Conservation (phyloP, 1,140 invertebrate genomes). For the Pseudoatta argentina region DNA sequence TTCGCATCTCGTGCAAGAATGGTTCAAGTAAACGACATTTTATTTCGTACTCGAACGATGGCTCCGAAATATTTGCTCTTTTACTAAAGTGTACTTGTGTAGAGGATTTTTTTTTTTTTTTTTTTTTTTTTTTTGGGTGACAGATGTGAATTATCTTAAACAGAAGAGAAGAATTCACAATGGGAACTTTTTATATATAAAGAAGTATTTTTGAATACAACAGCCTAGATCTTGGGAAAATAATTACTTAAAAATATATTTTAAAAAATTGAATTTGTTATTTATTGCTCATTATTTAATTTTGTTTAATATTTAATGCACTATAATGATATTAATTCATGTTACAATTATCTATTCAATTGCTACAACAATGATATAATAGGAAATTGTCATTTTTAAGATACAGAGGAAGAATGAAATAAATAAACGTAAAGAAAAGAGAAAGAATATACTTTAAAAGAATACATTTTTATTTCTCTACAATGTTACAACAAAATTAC, state of each 20-base stretch:
- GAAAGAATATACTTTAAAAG: no score
- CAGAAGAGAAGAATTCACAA: neutral
- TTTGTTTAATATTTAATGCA: neutral
- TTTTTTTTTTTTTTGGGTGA: neutral
- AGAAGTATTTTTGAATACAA: neutral
- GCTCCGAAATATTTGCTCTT: slow-evolving; percentile 23
- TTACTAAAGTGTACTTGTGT: neutral
- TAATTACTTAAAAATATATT: neutral
- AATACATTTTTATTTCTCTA: no score
- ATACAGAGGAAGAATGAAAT: no score
- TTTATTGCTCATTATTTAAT: neutral
- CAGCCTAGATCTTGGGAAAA: neutral
- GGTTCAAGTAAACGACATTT: slow-evolving; percentile 14
- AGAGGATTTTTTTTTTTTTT: neutral
- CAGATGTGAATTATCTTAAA: slow-evolving; percentile 20
- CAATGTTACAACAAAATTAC: no score
- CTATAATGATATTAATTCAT: neutral
- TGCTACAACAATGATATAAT: no score
- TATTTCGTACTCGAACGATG: slow-evolving; percentile 13
- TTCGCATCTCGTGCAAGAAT: slow-evolving; percentile 40
- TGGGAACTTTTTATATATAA: neutral
- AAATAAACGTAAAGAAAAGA: no score
- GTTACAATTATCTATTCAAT: no score
- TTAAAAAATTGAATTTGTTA: neutral
- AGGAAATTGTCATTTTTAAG: no score